These are phyloP conservation scores for Sipha flava DNA, from an alignment of 1,140 invertebrate species.

Conservation along the genomic window DNA sequence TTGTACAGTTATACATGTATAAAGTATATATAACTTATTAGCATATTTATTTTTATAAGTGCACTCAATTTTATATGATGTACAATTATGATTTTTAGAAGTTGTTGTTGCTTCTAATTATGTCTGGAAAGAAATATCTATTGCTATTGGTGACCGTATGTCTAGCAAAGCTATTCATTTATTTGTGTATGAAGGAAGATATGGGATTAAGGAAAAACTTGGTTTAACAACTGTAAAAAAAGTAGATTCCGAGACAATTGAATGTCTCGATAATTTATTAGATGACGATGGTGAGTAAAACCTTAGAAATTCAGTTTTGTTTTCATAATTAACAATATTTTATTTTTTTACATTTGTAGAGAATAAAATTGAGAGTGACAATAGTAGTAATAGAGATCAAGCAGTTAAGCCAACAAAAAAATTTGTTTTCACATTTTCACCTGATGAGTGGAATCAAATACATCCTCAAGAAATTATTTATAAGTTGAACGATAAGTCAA, in stretches of 20 bases:
- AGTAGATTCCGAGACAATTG: too few species aligned
- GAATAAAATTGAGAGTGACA: background rate
- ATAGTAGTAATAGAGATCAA: background rate
- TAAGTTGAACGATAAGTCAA: background rate
- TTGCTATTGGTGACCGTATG: background rate
- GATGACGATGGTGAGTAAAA: too few species aligned
- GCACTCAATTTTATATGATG: too few species aligned
- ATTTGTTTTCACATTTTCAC: background rate
- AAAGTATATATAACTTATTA: too few species aligned
- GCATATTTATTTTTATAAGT: too few species aligned
- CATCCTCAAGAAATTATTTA: background rate
- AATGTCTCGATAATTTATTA: too few species aligned
- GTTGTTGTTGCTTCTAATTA: background rate
- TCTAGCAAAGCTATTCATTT: background rate
- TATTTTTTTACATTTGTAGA: too few species aligned
- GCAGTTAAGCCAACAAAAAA: background rate
- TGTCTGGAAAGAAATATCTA: background rate
- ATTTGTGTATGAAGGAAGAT: background rate
- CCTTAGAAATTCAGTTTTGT: too few species aligned
- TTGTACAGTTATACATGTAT: too few species aligned
- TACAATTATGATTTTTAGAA: background rate
- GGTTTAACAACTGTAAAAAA: background rate
- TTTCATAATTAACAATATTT: too few species aligned
- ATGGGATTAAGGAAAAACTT: background rate
- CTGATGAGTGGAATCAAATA: background rate